Conservation (phyloP, 2,888 invertebrate genomes). For the Blera fallax region DNA sequence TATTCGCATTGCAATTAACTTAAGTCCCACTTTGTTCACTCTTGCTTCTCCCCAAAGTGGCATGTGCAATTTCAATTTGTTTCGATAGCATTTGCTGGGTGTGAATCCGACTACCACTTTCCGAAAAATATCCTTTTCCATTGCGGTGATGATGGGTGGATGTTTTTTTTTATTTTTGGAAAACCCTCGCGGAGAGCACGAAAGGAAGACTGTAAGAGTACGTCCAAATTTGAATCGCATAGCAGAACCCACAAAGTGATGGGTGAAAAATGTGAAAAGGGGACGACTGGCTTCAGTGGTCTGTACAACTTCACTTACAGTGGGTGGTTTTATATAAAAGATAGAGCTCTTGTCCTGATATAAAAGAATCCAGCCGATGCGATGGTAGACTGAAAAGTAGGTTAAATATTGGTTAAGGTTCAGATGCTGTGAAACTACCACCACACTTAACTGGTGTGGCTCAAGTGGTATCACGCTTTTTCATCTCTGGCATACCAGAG, state of each 20-base stretch:
- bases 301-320: conserved; percentile 32
- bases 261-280: conserved; percentile 52
- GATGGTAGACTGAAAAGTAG: not conserved
- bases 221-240: conserved; percentile 44
- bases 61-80: conserved; percentile 54
- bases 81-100: conserved; percentile 22
- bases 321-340: conserved; percentile 13
- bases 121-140: conserved; percentile 28
- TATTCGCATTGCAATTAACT: conserved; percentile 59
- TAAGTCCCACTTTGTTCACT: conserved; percentile 34
- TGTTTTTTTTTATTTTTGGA: not conserved
- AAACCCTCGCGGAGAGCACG: not conserved
- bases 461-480: not conserved
- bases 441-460: conserved; percentile 11
- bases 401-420: conserved; percentile 10
- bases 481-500: not conserved
- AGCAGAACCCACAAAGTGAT: conserved; percentile 61
- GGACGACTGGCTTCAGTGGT: conserved; percentile 37
- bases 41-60: conserved; percentile 31
- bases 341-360: not conserved
- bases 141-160: not conserved
- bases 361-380: not conserved
- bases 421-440: not conserved
- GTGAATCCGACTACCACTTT: not conserved
- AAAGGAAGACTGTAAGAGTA: not conserved